Evolutionary conservation across 1,140 invertebrate genomes (phyloP).

Genomic region (Zaprionus taronus): DNA sequence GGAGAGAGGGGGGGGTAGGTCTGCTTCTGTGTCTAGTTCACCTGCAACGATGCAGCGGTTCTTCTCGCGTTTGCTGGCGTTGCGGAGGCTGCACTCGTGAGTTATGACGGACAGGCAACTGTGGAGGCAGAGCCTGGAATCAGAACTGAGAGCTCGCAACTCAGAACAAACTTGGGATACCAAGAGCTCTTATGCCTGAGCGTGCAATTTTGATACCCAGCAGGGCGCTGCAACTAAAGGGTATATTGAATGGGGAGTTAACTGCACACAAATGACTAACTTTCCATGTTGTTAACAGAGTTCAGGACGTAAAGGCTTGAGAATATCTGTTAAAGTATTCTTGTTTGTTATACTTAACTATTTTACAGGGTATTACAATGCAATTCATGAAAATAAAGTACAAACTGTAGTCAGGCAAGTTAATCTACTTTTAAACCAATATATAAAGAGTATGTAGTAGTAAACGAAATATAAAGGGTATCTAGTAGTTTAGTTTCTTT

Average conservation of each 20-base stretch:
- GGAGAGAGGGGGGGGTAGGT: not conserved
- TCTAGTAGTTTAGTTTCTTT: not conserved
- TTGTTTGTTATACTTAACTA: not conserved
- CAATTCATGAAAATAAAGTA: too few relatives aligned
- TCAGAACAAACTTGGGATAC: slow-evolving; percentile 8
- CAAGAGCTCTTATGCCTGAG: slow-evolving; percentile 64
- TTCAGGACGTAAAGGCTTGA: not conserved
- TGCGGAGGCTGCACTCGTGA: slow-evolving; percentile 71
- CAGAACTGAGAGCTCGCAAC: slow-evolving; percentile 15
- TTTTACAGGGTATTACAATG: not conserved
- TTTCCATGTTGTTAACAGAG: not conserved
- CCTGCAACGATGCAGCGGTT: slow-evolving; percentile 76
- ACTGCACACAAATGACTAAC: too few relatives aligned
- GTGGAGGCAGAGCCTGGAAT: slow-evolving; percentile 45
- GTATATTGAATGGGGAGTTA: not conserved
- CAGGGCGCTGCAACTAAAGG: not conserved
- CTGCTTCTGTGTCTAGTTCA: slow-evolving; percentile 63
- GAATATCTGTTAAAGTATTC: not conserved
- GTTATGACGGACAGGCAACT: slow-evolving; percentile 78
- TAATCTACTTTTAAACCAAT: too few relatives aligned
- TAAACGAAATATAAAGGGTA: not conserved
- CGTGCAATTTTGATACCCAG: slow-evolving; percentile 55
- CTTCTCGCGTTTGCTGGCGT: slow-evolving; percentile 17
- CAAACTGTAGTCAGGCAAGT: too few relatives aligned
- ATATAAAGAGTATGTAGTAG: too few relatives aligned